Evolutionary conservation across 2,113 vertebrate species (phyloP), one percentile per base, ranked within the genome.

Genomic region (Pelecanoides urinatrix): DNA sequence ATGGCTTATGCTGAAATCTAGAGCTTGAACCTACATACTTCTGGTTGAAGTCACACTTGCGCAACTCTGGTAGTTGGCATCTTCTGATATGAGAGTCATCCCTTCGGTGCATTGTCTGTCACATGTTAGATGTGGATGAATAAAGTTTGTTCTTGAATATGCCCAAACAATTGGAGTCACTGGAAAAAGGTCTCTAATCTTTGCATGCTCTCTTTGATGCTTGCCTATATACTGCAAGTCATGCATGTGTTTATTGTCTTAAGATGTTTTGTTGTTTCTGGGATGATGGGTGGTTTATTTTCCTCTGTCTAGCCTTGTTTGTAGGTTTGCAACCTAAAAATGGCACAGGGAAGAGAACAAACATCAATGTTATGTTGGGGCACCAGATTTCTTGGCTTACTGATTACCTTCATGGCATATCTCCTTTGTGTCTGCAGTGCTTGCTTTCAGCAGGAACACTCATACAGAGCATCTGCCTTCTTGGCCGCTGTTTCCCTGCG

Each of bases 291-390:
- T 79, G 38, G 21, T 38, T 79, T 71, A 34, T 83, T 72, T 58
- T 40, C 14, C 25, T 49, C 9, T 85, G 6, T n/a, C 44, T 30
- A 56, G 30, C 56, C 44, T 36, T 5, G 47, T 68, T 81, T 72
- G 11, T 29, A 65, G 73, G 36, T 2, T 71, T 63, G 38, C n/a
- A 88, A 30, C 52, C 38, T 79, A 16, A 71, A 81, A 52, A 21
- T 21, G 29, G 17, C 30, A 10, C 22, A 42, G 65, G 27, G 16
- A 62, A 34, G 70, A 68, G 56, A 79, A 42, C 15, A 79, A 71
- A 58, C 10, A 27, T 20, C 18, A 58, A 0, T 0, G 1, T 14
- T 79, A 0, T 50, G 6, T 58, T 76, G 50, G 52, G 16, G 29
- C 47, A 72, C 19, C 56, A 59, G 34, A 15, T 11, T 14, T 55